phyloP scores from a whole-genome alignment of 2,797 vertebrate species.

The Iguana delicatissima region DNA sequence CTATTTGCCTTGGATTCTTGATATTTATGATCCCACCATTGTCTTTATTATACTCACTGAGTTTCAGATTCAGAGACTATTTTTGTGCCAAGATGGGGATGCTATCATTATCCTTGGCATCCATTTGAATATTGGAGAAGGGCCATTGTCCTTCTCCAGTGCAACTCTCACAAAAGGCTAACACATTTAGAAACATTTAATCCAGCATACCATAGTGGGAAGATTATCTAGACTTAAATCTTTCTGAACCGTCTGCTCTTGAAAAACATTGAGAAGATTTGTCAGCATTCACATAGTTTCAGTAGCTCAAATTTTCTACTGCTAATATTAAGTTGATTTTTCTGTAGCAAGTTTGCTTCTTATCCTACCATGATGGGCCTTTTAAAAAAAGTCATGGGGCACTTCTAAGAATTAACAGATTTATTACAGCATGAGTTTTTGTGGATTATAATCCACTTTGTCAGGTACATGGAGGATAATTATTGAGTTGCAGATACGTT shows the following conservation, averaged over 20 bases:
- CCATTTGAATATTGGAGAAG: conserved; percentile 30
- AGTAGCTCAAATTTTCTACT: no score
- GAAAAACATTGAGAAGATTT: not conserved
- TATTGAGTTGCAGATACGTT: no score
- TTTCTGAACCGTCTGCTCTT: not conserved
- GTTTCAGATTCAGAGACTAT: not conserved
- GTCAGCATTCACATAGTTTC: not conserved
- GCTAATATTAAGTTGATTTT: not conserved
- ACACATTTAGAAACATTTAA: not conserved
- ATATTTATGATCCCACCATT: not conserved
- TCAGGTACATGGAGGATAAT: no score
- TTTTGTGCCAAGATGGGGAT: conserved; percentile 22
- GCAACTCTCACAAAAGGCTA: conserved; percentile 20
- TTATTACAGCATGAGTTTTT: no score
- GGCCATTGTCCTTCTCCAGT: not conserved
- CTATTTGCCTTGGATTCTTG: not conserved
- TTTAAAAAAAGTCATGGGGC: no score
- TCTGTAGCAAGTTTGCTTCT: not conserved
- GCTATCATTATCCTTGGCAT: conserved; percentile 22
- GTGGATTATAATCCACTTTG: no score
- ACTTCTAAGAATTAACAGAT: no score
- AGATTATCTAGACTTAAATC: not conserved
- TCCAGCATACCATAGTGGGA: not conserved
- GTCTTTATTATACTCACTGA: not conserved
- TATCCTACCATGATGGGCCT: not conserved